Conservation (phyloP, 2,888 invertebrate genomes). For the Chymomyza caudatula region DNA sequence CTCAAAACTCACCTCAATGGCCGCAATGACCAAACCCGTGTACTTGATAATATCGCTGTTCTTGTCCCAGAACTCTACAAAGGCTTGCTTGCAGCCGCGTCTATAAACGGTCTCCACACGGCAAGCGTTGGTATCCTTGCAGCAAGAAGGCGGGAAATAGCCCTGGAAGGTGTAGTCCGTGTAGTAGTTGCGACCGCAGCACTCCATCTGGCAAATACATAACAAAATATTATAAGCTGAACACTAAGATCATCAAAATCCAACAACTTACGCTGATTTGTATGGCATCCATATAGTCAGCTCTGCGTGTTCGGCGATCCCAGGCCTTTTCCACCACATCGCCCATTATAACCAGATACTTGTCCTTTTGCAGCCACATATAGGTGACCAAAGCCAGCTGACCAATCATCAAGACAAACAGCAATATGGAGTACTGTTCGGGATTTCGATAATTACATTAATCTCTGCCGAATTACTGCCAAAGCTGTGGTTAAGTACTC, state of each 20-base stretch:
- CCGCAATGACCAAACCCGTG: slow-evolving; percentile 84
- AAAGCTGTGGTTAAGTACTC: slow-evolving; percentile 65
- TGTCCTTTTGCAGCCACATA: slow-evolving; percentile 83
- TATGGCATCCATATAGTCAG: slow-evolving; percentile 75
- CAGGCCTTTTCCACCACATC: slow-evolving; percentile 79
- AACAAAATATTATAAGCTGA: neutral
- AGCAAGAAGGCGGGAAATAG: slow-evolving; percentile 72
- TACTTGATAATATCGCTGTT: slow-evolving; percentile 81
- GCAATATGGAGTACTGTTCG: slow-evolving; percentile 84
- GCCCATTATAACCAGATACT: slow-evolving; percentile 80
- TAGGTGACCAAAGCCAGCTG: slow-evolving; percentile 87
- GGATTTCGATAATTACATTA: neutral
- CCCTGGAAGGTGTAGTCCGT: slow-evolving; percentile 73
- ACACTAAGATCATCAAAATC: too few species aligned
- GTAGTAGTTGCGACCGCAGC: slow-evolving; percentile 73
- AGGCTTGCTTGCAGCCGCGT: slow-evolving; percentile 70
- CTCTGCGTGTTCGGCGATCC: slow-evolving; percentile 70
- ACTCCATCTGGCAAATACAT: slow-evolving; percentile 64
- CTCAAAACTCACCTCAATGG: slow-evolving; percentile 82
- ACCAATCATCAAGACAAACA: slow-evolving; percentile 85
- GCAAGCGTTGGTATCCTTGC: slow-evolving; percentile 69
- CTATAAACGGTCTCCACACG: slow-evolving; percentile 63
- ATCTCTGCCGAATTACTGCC: neutral
- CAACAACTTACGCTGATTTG: slow-evolving; percentile 69
- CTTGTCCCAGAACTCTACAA: slow-evolving; percentile 78